phyloP scores from a whole-genome alignment of 2,888 invertebrate species.

The Amblyteles armatorius region DNA sequence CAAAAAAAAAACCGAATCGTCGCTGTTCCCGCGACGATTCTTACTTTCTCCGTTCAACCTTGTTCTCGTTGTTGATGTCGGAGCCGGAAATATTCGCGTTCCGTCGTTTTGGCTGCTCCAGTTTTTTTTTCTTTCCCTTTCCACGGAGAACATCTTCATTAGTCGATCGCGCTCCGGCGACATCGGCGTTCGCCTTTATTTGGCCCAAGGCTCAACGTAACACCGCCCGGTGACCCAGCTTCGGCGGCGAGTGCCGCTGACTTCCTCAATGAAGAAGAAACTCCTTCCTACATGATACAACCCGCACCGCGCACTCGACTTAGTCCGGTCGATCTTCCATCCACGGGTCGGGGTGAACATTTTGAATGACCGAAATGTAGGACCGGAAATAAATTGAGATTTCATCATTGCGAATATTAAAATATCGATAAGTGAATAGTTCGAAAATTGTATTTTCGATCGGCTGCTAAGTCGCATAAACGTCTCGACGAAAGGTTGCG shows the following conservation, averaged over 20 bases:
- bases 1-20: constrained; percentile 23
- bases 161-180: constrained; percentile 16
- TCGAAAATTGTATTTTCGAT: too few relatives aligned
- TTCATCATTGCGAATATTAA: too few relatives aligned
- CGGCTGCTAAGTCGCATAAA: too few relatives aligned
- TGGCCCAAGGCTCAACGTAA: constrained; percentile 33
- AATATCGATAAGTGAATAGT: too few relatives aligned
- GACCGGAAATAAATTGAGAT: too few relatives aligned
- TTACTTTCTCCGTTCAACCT: constrained; percentile 60
- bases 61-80: constrained; percentile 35
- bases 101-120: background rate
- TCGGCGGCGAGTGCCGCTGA: constrained; percentile 13
- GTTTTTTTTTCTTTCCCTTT: background rate
- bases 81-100: background rate
- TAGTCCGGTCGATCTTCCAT: too few relatives aligned
- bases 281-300: constrained; percentile 31
- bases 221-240: constrained; percentile 69
- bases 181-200: background rate
- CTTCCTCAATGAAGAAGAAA: constrained; percentile 33
- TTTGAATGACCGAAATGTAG: too few relatives aligned
- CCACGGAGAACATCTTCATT: constrained; percentile 3
- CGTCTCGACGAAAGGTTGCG: too few relatives aligned
- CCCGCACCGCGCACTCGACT: background rate
- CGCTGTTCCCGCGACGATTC: constrained; percentile 20
- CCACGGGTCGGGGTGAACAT: too few relatives aligned